Evolutionary conservation across 2,888 invertebrate genomes (phyloP).

Genomic region (Clusia tigrina): DNA sequence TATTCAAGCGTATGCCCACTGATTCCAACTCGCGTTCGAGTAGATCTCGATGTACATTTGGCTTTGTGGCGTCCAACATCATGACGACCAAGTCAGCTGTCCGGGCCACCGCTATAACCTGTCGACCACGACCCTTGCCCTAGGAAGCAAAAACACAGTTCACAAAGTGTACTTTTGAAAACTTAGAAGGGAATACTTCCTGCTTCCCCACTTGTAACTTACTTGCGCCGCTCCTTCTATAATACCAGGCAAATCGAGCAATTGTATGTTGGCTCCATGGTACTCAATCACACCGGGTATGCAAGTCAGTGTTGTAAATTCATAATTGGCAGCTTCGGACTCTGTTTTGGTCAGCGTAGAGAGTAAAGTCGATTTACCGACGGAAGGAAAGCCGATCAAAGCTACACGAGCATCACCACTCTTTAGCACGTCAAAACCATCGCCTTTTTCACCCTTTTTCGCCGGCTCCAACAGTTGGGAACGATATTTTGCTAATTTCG

Average conservation of each 20-base stretch:
- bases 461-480: conserved; percentile 94
- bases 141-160: conserved; percentile 43
- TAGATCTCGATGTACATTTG: conserved; percentile 90
- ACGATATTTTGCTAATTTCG: conserved; percentile 93
- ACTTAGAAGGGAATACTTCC: background rate
- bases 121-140: conserved; percentile 89
- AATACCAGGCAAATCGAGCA: conserved; percentile 98
- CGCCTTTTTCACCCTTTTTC: conserved; percentile 93
- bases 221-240: conserved; percentile 97
- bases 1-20: conserved; percentile 97
- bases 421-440: conserved; percentile 99
- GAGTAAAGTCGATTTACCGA: conserved; percentile 83
- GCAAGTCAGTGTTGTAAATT: conserved; percentile 98
- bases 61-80: conserved; percentile 99
- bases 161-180: background rate
- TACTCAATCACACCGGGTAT: conserved; percentile 99
- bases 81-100: conserved; percentile 98
- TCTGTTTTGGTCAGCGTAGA: conserved; percentile 96
- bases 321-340: conserved; percentile 96
- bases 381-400: conserved; percentile 96
- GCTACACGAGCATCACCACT: conserved; percentile 99
- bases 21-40: conserved; percentile 95
- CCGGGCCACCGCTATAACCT: conserved; percentile 98
- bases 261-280: conserved; percentile 97
- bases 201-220: conserved; percentile 6